These are phyloP conservation scores for Argyresthia goedartella DNA, from an alignment of 2,888 invertebrate genomes.

Conservation along the genomic window DNA sequence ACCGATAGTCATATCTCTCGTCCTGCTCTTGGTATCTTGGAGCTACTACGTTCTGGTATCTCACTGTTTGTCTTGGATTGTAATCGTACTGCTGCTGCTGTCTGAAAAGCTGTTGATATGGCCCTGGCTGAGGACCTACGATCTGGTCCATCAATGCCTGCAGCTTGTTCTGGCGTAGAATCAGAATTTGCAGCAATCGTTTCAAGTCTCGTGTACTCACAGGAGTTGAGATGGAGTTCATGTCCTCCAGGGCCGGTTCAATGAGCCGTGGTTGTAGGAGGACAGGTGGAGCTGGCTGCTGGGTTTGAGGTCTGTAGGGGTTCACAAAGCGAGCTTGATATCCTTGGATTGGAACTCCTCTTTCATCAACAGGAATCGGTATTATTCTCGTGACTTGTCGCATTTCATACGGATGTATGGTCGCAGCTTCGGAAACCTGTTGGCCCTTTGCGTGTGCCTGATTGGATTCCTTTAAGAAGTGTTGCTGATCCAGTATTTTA, in stretches of 20 bases:
- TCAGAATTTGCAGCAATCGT: conserved; percentile 74
- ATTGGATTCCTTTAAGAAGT: conserved; percentile 34
- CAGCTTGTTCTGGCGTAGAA: conserved; percentile 73
- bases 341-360: conserved; percentile 52
- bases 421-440: conserved; percentile 35
- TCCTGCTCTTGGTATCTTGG: conserved; percentile 38
- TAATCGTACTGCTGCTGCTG: conserved; percentile 31
- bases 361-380: conserved; percentile 55
- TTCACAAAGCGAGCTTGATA: conserved; percentile 51
- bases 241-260: conserved; percentile 58
- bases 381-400: conserved; percentile 47
- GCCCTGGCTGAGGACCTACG: conserved; percentile 37
- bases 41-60: conserved; percentile 36
- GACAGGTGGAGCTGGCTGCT: conserved; percentile 24
- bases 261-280: conserved; percentile 37
- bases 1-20: conserved; percentile 43
- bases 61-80: conserved; percentile 33
- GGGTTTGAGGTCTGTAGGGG: conserved; percentile 36
- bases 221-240: conserved; percentile 75
- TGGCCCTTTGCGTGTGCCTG: conserved; percentile 30
- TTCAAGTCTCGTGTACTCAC: conserved; percentile 80
- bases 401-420: conserved; percentile 41
- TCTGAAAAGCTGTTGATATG: conserved; percentile 33
- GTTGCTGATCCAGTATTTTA: conserved; percentile 59
- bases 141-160: conserved; percentile 68